These are phyloP conservation scores for Brachyhypopomus gauderio DNA, from an alignment of 2,113 vertebrate species.

Conservation along the genomic window DNA sequence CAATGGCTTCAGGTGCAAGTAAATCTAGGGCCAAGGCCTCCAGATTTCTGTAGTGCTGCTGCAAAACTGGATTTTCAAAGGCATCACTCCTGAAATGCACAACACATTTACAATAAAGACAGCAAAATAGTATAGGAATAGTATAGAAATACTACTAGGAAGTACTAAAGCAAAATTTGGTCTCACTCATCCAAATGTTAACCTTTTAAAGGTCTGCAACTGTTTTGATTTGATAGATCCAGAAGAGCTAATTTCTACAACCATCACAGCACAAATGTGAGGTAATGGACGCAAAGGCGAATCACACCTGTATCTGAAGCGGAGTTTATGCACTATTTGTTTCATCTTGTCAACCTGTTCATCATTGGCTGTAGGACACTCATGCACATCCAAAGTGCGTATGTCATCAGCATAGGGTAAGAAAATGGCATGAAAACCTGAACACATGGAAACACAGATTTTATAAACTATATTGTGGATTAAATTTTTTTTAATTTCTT, in stretches of 20 bases:
- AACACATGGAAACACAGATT: neutral
- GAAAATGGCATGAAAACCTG: slow-evolving; percentile 89
- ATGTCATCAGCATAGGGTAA: slow-evolving; percentile 91
- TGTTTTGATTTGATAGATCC: neutral
- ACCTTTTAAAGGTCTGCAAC: neutral
- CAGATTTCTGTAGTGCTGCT: slow-evolving; percentile 92
- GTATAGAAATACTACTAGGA: no score
- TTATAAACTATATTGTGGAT: no score
- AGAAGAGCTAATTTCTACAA: no score
- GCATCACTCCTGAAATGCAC: slow-evolving; percentile 80
- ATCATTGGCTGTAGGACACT: slow-evolving; percentile 75
- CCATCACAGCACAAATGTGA: neutral
- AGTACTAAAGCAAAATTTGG: neutral
- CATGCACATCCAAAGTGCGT: slow-evolving; percentile 78
- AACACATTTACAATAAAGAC: neutral
- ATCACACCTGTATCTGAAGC: slow-evolving; percentile 88
- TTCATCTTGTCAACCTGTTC: slow-evolving; percentile 93
- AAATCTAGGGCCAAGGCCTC: slow-evolving; percentile 91
- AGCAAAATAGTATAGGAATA: neutral
- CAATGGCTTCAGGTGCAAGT: slow-evolving; percentile 82
- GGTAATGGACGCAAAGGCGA: neutral
- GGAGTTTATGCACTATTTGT: slow-evolving; percentile 86
- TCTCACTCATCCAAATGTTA: neutral
- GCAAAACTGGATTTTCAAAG: slow-evolving; percentile 94
- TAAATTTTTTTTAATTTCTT: no score